Evolutionary conservation across 2,113 vertebrate species (phyloP).

Genomic region (Vulpes lagopus): DNA sequence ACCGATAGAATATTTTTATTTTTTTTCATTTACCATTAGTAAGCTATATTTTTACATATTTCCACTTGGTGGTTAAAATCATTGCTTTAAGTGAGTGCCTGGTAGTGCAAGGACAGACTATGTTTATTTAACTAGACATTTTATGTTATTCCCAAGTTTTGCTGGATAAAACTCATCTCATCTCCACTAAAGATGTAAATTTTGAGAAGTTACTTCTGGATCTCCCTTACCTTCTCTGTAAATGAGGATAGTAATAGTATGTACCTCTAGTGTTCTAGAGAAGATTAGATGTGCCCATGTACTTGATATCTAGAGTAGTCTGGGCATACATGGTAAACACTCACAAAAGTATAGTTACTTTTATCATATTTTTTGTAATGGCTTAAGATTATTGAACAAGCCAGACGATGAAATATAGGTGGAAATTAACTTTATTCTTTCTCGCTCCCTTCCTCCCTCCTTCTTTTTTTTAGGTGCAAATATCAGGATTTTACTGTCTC

Average conservation of each 20-base stretch:
- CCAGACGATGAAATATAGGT: neutral
- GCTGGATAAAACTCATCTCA: neutral
- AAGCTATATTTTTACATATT: constrained; percentile 3
- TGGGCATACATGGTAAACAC: neutral
- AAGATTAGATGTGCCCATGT: neutral
- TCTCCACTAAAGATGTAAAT: neutral
- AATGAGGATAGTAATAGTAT: neutral
- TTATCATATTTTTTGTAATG: constrained; percentile 13
- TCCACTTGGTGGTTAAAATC: neutral
- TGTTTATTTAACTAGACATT: neutral
- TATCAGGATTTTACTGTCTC: neutral
- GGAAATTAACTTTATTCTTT: neutral
- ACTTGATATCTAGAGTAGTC: neutral
- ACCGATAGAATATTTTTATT: neutral
- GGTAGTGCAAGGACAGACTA: neutral
- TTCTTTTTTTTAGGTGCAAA: neutral
- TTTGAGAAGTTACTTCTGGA: neutral
- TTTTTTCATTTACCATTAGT: neutral
- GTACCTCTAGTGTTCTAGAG: neutral
- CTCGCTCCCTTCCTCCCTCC: neutral
- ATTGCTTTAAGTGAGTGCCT: neutral
- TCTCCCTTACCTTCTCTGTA: neutral
- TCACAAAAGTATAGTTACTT: constrained; percentile 9
- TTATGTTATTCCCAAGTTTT: neutral
- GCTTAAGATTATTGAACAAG: neutral